phyloP scores from a whole-genome alignment of 2,797 vertebrate genomes.

The Eulemur mongoz region DNA sequence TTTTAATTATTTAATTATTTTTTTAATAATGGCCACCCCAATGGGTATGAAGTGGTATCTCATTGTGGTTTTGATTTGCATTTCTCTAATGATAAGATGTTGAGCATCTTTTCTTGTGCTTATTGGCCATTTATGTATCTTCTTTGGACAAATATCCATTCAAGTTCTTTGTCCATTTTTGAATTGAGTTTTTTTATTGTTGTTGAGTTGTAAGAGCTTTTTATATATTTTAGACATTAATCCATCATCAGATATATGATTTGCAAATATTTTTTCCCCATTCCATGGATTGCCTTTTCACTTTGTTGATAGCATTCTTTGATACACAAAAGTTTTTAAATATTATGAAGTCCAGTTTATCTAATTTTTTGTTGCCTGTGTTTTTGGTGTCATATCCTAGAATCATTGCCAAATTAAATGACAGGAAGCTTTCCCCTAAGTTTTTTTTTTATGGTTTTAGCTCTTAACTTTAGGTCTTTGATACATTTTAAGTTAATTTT shows the following conservation, averaged over 20 bases:
- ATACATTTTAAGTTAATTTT: conserved; percentile 40
- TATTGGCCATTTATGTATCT: background rate
- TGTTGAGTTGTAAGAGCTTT: background rate
- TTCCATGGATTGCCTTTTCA: background rate
- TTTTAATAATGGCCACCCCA: background rate
- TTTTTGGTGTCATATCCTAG: background rate
- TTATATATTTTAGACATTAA: background rate
- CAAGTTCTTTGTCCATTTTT: conserved; percentile 10
- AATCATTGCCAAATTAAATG: conserved; percentile 19
- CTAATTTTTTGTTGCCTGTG: conserved; percentile 16
- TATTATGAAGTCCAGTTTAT: background rate
- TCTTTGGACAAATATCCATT: background rate
- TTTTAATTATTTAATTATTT: background rate
- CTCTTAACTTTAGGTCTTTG: background rate
- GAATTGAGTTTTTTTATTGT: background rate
- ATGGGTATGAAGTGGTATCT: background rate
- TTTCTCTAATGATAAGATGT: background rate
- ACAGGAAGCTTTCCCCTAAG: background rate
- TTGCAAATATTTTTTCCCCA: background rate
- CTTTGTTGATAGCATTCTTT: background rate
- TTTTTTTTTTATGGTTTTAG: background rate
- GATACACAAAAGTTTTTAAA: conserved; percentile 6
- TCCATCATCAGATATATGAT: background rate
- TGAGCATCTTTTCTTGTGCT: background rate
- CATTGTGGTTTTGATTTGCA: background rate